phyloP scores from a whole-genome alignment of 2,797 vertebrate species.

The Pipistrellus pygmaeus region DNA sequence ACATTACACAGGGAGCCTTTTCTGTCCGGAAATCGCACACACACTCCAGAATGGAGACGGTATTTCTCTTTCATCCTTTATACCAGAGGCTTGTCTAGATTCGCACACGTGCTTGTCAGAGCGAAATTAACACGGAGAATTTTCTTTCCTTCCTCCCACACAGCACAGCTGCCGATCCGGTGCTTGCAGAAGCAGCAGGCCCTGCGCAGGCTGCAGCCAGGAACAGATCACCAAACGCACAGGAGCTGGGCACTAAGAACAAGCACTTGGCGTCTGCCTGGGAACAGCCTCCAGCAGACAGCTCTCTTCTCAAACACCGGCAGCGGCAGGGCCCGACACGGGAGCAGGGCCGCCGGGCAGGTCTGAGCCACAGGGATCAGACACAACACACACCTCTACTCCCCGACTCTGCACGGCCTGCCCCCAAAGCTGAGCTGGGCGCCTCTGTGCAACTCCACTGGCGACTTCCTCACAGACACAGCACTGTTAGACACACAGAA shows the following conservation, averaged over 20 bases:
- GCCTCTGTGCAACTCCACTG: not conserved
- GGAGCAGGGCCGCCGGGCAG: not conserved
- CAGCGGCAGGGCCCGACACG: not conserved
- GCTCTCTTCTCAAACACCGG: not conserved
- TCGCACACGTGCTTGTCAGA: conserved; percentile 60
- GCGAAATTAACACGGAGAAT: conserved; percentile 71
- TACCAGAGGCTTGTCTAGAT: conserved; percentile 51
- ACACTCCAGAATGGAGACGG: not conserved
- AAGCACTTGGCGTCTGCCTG: conserved; percentile 22
- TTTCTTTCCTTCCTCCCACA: conserved; percentile 68
- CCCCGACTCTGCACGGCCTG: not conserved
- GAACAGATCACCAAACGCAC: conserved; percentile 72
- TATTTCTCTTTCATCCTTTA: not conserved
- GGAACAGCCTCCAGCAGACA: not conserved
- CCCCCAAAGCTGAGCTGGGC: not conserved
- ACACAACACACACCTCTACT: not conserved
- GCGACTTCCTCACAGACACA: not conserved
- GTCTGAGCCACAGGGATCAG: rapidly evolving
- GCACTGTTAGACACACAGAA: not conserved
- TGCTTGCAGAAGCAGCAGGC: not conserved
- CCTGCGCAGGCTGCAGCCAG: not conserved
- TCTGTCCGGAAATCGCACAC: not conserved
- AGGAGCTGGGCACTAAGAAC: conserved; percentile 54
- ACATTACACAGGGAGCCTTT: not conserved
- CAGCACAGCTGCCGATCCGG: conserved; percentile 65